Base-by-base conservation (phyloP, 2,113 vertebrate species). In the Halcyon senegalensis region DNA sequence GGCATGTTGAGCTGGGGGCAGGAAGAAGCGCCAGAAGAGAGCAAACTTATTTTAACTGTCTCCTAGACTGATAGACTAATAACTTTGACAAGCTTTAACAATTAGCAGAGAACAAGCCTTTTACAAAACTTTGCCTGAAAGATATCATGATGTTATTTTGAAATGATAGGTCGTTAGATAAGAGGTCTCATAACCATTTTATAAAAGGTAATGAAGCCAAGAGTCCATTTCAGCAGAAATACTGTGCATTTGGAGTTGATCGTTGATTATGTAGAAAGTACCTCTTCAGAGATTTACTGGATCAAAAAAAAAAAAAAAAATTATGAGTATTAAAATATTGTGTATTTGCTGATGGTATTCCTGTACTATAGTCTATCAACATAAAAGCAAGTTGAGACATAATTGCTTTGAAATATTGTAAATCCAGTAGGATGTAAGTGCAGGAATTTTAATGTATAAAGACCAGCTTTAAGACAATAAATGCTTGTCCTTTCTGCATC, bases 91-190 rank as follows among this genome's bases (percentile, higher is more conserved):
- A 53, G 13, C 1, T 69, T 80, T 27, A 39, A 69, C 33, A 84
- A 69, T 51, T 87, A 63, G 3, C 48, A 55, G 30, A 69, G 63
- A 89, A 78, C 21, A 91, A 67, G 2, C 1, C 5, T 55, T 84
- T 55, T 58, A 30, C 18, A 56, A 80, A 76, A 5, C 43, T 93
- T 82, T 67, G 9, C 8, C 46, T 63, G 48, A 48, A 84, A 50
- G 23, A 37, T 35, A 62, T 2, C 2, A 56, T 14, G 3, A 31
- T 35, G 10, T 10, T 67, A 16, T 72, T 87, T 92, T 63, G 43
- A 70, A 82, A 72, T 59, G 1, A 24, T 63, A 21, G 0, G 0
- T 70, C 60, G 58, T 3, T 12, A 13, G 8, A 44, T 67, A 84
- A 74, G 3, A 44, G 8, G 11, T 59, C 31, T 79, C 28, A 44